These are phyloP conservation scores for Heliconius melpomene DNA, from an alignment of 1,140 invertebrate genomes.

Conservation along the genomic window DNA sequence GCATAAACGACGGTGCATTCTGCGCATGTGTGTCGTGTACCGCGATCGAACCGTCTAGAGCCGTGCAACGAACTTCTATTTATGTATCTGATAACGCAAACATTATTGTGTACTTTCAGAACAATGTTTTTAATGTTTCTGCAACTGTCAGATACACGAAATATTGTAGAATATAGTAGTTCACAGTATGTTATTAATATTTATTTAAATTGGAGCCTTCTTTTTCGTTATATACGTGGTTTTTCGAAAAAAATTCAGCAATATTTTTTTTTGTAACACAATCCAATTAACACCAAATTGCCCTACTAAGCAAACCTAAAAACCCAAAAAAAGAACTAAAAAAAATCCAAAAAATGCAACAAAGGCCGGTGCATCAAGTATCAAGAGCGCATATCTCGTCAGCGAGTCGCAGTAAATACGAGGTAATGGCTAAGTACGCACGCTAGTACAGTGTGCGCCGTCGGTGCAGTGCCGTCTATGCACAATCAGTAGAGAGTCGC, in stretches of 20 bases:
- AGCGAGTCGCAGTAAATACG: constrained; percentile 77
- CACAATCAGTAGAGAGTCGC: constrained; percentile 76
- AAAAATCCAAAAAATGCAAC: neutral
- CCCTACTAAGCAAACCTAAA: neutral
- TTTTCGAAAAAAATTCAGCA: neutral
- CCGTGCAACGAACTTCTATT: constrained; percentile 33
- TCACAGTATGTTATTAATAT: neutral
- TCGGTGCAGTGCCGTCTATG: constrained; percentile 77
- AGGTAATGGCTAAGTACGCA: constrained; percentile 81
- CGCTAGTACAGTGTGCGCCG: constrained; percentile 74
- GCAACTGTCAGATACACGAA: neutral
- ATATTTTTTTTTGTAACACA: neutral
- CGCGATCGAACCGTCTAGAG: constrained; percentile 53
- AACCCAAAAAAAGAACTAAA: neutral
- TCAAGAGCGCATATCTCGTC: constrained; percentile 56
- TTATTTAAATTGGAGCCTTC: neutral
- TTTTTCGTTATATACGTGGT: neutral
- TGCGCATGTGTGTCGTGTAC: constrained; percentile 59
- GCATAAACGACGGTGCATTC: constrained; percentile 67
- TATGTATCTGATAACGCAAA: constrained; percentile 23
- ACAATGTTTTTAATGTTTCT: neutral
- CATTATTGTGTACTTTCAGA: neutral
- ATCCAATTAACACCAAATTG: neutral
- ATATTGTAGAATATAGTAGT: neutral
- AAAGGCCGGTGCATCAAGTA: constrained; percentile 51